Evolutionary conservation across 2,888 invertebrate species (phyloP).

Genomic region (Dugesia japonica): DNA sequence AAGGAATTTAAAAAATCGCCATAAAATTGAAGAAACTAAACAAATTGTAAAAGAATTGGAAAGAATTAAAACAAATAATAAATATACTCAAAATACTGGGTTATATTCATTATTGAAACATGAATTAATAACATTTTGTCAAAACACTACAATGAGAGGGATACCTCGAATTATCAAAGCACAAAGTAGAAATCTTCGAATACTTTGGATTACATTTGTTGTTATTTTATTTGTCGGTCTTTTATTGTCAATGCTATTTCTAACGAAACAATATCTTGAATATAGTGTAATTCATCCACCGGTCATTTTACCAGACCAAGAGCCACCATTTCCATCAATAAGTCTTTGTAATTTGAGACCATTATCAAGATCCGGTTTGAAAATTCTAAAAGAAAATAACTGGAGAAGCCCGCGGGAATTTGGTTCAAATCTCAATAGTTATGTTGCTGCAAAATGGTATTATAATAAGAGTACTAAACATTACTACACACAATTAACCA

Average conservation of each 20-base stretch:
- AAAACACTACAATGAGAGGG: conserved; percentile 35
- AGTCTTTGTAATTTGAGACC: conserved; percentile 35
- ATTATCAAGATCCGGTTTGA: conserved; percentile 27
- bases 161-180: conserved; percentile 34
- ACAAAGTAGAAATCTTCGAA: conserved; percentile 20
- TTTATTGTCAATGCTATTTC: conserved; percentile 33
- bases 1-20: not conserved
- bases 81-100: not conserved
- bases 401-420: conserved; percentile 34
- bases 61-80: not conserved
- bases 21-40: not conserved
- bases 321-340: conserved; percentile 33
- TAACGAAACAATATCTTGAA: conserved; percentile 33
- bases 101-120: not conserved
- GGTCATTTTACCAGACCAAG: conserved; percentile 32
- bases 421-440: conserved; percentile 20
- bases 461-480: not conserved
- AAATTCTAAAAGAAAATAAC: conserved; percentile 21
- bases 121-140: conserved; percentile 29
- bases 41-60: not conserved
- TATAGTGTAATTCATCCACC: conserved; percentile 35
- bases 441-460: not conserved
- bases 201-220: conserved; percentile 34
- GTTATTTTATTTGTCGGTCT: conserved; percentile 31
- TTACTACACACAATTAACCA: conserved; percentile 14